Percentiles rank a stretch among this genome's conserved stretches.
Conservation (phyloP, 92 coral and sea anemone species). For the Montipora capitata region DNA sequence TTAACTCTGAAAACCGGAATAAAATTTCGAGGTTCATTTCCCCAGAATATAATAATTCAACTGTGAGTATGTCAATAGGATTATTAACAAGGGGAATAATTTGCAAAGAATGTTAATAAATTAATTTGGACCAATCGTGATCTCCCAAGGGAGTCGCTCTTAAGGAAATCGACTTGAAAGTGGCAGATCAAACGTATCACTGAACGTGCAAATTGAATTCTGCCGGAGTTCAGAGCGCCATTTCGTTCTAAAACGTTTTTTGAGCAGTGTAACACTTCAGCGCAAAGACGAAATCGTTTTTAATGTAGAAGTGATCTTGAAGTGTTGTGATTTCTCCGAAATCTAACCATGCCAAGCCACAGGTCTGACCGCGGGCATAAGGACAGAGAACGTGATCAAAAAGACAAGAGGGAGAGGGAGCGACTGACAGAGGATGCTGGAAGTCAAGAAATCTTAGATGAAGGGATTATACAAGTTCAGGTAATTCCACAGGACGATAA, state of each 20-base stretch:
- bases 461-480: conserved; percentile 99
- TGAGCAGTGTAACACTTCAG: conserved; percentile 1
- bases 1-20: not conserved
- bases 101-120: conserved; percentile 64
- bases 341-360: conserved; percentile 78
- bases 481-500: conserved; percentile 99
- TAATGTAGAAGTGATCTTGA: conserved; percentile 4
- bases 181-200: conserved; percentile 59
- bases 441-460: conserved; percentile 93
- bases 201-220: conserved; percentile 62
- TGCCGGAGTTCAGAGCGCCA: conserved; percentile 22
- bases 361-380: conserved; percentile 73
- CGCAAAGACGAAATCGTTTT: not conserved
- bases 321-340: not conserved
- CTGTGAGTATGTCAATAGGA: conserved; percentile 55
- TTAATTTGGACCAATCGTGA: conserved; percentile 80
- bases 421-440: conserved; percentile 74
- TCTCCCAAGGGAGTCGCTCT: conserved; percentile 82
- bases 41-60: conserved; percentile 43
- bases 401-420: conserved; percentile 60
- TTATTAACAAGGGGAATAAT: conserved; percentile 72
- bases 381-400: conserved; percentile 64
- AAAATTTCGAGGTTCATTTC: not conserved
- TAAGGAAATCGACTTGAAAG: conserved; percentile 55
- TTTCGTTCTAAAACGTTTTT: not conserved